These are phyloP conservation scores for Hemibagrus wyckioides DNA, from an alignment of 2,113 vertebrate genomes.

Conservation along the genomic window DNA sequence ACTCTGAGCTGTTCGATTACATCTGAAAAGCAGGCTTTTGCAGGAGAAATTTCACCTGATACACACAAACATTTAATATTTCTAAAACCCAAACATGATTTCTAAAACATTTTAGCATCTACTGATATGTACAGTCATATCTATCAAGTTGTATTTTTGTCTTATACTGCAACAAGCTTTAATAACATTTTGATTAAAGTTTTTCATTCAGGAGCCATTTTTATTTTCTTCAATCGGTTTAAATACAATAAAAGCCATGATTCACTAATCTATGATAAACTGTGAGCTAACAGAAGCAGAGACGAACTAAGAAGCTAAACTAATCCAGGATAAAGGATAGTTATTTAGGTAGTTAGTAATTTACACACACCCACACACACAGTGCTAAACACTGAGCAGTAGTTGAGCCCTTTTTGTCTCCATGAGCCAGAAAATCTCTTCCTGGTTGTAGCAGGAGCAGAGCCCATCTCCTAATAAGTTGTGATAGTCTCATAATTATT, in stretches of 20 bases:
- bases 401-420: conserved; percentile 48
- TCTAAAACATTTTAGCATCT: neutral
- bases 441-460: conserved; percentile 62
- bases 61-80: neutral
- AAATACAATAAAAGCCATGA: neutral
- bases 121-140: neutral
- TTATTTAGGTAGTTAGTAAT: neutral
- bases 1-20: neutral
- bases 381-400: conserved; percentile 53
- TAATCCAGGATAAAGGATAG: neutral
- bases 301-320: neutral
- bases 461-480: conserved; percentile 69
- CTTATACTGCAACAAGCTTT: neutral
- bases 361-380: neutral
- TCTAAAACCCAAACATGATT: neutral
- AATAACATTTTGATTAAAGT: neutral
- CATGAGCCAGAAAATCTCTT: conserved; percentile 65
- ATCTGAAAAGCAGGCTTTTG: neutral
- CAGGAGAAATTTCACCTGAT: neutral
- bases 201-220: neutral
- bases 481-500: conserved; percentile 74
- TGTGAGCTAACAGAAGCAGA: neutral
- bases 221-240: neutral
- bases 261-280: neutral
- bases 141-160: neutral